A percentile compares a stretch with the other conserved stretches of the same genome.
Evolutionary conservation across 1,140 invertebrate genomes (phyloP).

Genomic region (Zeugodacus cucurbitae): DNA sequence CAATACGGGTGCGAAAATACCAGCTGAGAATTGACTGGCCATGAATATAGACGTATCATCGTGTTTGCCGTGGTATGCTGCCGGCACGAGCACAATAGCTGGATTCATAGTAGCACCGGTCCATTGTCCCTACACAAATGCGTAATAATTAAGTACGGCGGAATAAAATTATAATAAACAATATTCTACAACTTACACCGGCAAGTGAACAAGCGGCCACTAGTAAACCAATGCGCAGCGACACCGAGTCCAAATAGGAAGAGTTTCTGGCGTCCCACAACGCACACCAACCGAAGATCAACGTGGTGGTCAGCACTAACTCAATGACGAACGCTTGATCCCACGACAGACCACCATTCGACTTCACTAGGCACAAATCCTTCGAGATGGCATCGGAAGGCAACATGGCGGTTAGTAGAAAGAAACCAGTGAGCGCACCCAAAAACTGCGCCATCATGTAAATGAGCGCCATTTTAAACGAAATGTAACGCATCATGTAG

Average conservation of each 20-base stretch:
- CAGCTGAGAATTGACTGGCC: slow-evolving; percentile 74
- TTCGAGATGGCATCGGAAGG: slow-evolving; percentile 63
- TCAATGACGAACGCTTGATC: slow-evolving; percentile 67
- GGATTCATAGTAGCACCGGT: slow-evolving; percentile 83
- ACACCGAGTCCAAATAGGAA: slow-evolving; percentile 8
- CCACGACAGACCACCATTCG: slow-evolving; percentile 64
- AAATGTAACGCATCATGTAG: slow-evolving; percentile 30
- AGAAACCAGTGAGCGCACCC: slow-evolving; percentile 77
- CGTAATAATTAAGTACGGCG: no score
- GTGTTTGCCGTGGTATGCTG: slow-evolving; percentile 76
- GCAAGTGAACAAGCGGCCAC: neutral
- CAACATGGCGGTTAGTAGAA: slow-evolving; percentile 69
- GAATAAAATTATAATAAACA: neutral
- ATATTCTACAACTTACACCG: neutral
- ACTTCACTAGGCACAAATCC: slow-evolving; percentile 74
- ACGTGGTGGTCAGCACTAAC: slow-evolving; percentile 62
- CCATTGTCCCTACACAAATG: slow-evolving; percentile 69
- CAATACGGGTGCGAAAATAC: slow-evolving; percentile 68
- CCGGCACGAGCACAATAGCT: slow-evolving; percentile 77
- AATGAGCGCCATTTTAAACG: slow-evolving; percentile 70
- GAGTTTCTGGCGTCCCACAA: slow-evolving; percentile 13
- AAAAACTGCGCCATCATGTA: slow-evolving; percentile 79
- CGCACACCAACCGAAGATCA: slow-evolving; percentile 30
- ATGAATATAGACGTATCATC: slow-evolving; percentile 79
- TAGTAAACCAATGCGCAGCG: slow-evolving; percentile 7